phyloP scores from a whole-genome alignment of 2,797 vertebrate genomes.

The Limnodromus scolopaceus region DNA sequence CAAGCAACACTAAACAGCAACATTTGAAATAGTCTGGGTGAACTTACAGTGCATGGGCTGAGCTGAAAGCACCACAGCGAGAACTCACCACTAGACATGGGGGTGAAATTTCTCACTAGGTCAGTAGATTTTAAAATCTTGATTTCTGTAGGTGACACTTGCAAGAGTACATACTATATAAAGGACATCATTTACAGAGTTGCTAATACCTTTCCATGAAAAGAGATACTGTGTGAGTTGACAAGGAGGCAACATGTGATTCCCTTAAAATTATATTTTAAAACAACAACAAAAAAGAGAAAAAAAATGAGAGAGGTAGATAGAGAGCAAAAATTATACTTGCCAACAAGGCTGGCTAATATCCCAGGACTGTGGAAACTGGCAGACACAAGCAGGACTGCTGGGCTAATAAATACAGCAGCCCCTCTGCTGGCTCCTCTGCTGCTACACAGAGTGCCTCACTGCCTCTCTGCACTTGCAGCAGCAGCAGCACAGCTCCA shows the following conservation, averaged over 20 bases:
- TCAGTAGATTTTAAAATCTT: not conserved
- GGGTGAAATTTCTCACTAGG: not conserved
- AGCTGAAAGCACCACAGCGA: not conserved
- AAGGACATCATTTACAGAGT: not conserved
- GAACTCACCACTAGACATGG: not conserved
- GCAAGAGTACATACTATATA: not conserved
- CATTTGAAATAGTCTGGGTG: slow-evolving; percentile 4
- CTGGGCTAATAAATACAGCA: slow-evolving; percentile 32
- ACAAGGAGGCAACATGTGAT: not conserved
- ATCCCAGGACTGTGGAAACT: slow-evolving; percentile 18
- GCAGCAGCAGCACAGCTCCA: not conserved
- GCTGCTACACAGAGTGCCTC: not conserved
- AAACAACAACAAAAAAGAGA: not conserved
- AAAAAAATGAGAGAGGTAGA: not conserved
- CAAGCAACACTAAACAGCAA: slow-evolving; percentile 44
- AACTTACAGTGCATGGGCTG: not conserved
- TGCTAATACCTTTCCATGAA: not conserved
- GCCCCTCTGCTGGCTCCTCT: not conserved
- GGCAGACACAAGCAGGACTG: slow-evolving; percentile 6
- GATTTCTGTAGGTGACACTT: not conserved
- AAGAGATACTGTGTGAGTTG: not conserved
- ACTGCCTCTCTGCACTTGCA: not conserved
- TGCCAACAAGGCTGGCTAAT: slow-evolving; percentile 26
- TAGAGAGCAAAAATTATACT: not conserved
- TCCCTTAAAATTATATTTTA: not conserved